A percentile compares a stretch with the other conserved stretches of the same genome.
Conservation (phyloP, 2,888 invertebrate species). For the Patella depressa region DNA sequence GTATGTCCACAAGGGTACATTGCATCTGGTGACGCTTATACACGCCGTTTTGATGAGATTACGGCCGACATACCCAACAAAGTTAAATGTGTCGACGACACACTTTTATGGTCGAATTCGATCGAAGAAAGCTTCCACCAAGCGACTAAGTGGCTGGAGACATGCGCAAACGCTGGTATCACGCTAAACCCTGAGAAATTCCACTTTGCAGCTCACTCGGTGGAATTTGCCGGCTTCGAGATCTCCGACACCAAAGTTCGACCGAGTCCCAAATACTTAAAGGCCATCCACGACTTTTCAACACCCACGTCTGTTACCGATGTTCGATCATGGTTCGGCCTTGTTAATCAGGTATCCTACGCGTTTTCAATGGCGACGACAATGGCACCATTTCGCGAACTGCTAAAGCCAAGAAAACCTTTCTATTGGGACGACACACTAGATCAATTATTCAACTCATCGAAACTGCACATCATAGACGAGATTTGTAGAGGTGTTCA, state of each 20-base stretch:
- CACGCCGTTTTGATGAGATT: slow-evolving; percentile 47
- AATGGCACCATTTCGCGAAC: slow-evolving; percentile 44
- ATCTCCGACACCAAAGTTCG: slow-evolving; percentile 36
- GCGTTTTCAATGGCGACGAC: slow-evolving; percentile 44
- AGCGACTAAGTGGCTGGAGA: slow-evolving; percentile 41
- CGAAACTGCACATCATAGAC: slow-evolving; percentile 38
- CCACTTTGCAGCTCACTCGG: slow-evolving; percentile 36
- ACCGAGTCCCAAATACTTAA: slow-evolving; percentile 37
- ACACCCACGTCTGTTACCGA: slow-evolving; percentile 43
- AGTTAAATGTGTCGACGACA: slow-evolving; percentile 48
- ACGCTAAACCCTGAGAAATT: slow-evolving; percentile 52
- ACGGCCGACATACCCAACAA: slow-evolving; percentile 47
- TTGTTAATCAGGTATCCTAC: slow-evolving; percentile 47
- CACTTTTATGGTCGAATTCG: slow-evolving; percentile 40
- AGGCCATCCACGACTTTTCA: slow-evolving; percentile 41
- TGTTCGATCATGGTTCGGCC: slow-evolving; percentile 47
- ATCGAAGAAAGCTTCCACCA: slow-evolving; percentile 39
- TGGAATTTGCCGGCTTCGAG: slow-evolving; percentile 50
- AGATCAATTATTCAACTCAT: slow-evolving; percentile 24
- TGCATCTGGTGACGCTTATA: slow-evolving; percentile 45
- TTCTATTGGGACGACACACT: slow-evolving; percentile 36
- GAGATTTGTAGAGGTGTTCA: slow-evolving; percentile 43
- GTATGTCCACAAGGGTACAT: background rate
- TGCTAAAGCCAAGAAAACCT: slow-evolving; percentile 41
- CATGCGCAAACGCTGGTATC: slow-evolving; percentile 43